Evolutionary conservation across 2,888 invertebrate genomes (phyloP).

Genomic region (Thereva nobilitata): DNA sequence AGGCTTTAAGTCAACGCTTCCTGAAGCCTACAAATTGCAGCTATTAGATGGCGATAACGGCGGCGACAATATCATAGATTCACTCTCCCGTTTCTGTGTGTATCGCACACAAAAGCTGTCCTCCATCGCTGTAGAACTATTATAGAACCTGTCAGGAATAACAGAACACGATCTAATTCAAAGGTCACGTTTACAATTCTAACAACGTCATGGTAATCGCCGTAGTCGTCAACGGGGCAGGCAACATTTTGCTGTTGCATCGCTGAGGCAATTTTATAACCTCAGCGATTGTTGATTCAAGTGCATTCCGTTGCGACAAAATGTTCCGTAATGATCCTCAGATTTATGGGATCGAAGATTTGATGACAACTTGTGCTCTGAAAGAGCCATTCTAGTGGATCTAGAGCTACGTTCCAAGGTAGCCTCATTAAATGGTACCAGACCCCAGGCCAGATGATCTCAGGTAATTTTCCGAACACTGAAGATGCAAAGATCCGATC

Average conservation of each 20-base stretch:
- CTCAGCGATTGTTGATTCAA: not conserved
- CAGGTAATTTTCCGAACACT: not conserved
- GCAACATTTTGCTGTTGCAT: not conserved
- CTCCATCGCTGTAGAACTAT: not conserved
- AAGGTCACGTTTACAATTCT: slow-evolving; percentile 8
- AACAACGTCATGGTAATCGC: not conserved
- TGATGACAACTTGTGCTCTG: not conserved
- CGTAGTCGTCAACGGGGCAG: not conserved
- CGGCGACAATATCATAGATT: no score
- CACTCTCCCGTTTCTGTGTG: no score
- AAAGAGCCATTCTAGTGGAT: not conserved
- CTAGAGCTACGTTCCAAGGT: not conserved
- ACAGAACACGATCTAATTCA: not conserved
- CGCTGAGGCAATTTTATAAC: no score
- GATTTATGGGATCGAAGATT: slow-evolving; percentile 11
- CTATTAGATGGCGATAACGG: no score
- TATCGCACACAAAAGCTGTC: no score
- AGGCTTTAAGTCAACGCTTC: no score
- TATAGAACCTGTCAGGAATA: not conserved
- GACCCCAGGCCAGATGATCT: not conserved
- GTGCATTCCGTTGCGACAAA: slow-evolving; percentile 6
- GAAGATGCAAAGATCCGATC: no score
- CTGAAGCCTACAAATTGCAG: no score
- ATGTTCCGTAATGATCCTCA: slow-evolving; percentile 4
- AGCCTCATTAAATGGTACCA: not conserved